These are phyloP conservation scores for Schizotus pectinicornis DNA, from an alignment of 2,888 invertebrate genomes.

Conservation along the genomic window DNA sequence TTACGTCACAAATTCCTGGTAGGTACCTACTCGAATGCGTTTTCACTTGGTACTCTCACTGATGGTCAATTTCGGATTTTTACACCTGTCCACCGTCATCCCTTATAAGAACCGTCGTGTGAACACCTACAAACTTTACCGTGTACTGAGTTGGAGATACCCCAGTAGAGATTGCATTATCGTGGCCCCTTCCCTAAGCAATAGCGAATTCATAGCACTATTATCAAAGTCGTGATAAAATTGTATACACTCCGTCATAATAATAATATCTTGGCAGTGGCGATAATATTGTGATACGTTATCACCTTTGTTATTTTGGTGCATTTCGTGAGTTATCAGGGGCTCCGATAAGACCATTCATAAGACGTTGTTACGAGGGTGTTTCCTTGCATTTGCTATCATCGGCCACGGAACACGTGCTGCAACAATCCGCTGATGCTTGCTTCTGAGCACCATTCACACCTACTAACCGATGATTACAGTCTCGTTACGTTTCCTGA, in stretches of 20 bases:
- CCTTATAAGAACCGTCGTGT: conserved; percentile 14
- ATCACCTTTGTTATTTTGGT: conserved; percentile 55
- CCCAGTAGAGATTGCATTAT: conserved; percentile 52
- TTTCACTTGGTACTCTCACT: background rate
- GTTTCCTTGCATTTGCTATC: conserved; percentile 19
- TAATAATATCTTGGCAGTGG: conserved; percentile 41
- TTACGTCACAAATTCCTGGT: background rate
- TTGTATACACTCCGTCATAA: conserved; percentile 55
- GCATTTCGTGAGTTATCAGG: conserved; percentile 44
- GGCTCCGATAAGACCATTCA: conserved; percentile 36
- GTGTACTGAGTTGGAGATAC: conserved; percentile 47
- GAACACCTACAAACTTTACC: conserved; percentile 47
- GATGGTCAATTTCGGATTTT: too few species aligned
- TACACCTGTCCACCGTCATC: background rate
- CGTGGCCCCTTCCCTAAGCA: conserved; percentile 52
- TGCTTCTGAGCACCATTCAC: too few species aligned
- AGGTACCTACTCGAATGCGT: background rate
- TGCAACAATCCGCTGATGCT: background rate
- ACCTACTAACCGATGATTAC: too few species aligned
- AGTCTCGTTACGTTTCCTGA: too few species aligned
- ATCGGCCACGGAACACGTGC: conserved; percentile 1
- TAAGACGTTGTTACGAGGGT: conserved; percentile 38
- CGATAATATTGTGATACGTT: conserved; percentile 51
- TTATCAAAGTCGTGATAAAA: conserved; percentile 56
- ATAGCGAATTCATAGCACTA: conserved; percentile 54